phyloP scores from a whole-genome alignment of 1,140 invertebrate genomes.

The Papilio aristodemus region DNA sequence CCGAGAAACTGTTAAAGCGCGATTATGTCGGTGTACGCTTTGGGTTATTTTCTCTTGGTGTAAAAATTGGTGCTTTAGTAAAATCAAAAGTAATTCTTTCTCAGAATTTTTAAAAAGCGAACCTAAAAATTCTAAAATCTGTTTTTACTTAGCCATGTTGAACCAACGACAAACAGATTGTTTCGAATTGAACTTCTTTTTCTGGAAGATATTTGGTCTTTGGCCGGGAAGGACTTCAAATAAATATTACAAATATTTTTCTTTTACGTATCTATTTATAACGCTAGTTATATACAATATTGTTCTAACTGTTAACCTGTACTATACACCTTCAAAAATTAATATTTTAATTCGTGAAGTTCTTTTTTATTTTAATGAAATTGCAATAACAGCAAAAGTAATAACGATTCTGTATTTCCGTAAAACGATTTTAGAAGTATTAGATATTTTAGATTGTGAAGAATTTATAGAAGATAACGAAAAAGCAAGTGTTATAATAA shows the following conservation, averaged over 20 bases:
- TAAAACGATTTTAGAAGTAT: not conserved
- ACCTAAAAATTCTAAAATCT: too few species aligned
- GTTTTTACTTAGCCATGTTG: not conserved
- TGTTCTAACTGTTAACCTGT: not conserved
- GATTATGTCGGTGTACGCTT: too few species aligned
- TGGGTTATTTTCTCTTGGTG: too few species aligned
- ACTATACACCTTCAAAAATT: not conserved
- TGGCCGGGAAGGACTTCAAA: not conserved
- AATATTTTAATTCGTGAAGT: not conserved
- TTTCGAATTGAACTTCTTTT: not conserved
- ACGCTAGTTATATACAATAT: not conserved
- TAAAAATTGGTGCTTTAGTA: not conserved
- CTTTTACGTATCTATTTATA: not conserved
- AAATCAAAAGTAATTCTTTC: too few species aligned
- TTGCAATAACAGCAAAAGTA: slow-evolving; percentile 7
- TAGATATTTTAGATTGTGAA: slow-evolving; percentile 7
- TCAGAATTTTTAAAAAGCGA: too few species aligned
- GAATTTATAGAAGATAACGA: slow-evolving; percentile 2
- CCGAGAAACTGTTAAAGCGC: not conserved
- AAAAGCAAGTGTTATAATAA: not conserved
- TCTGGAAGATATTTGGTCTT: slow-evolving; percentile 22
- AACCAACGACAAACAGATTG: not conserved
- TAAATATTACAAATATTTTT: slow-evolving; percentile 8
- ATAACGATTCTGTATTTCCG: not conserved
- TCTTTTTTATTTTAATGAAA: slow-evolving; percentile 29